Evolutionary conservation across 1,140 invertebrate species (phyloP), one percentile per base, ranked within the genome.

Genomic region (Heliothis subflexa): DNA sequence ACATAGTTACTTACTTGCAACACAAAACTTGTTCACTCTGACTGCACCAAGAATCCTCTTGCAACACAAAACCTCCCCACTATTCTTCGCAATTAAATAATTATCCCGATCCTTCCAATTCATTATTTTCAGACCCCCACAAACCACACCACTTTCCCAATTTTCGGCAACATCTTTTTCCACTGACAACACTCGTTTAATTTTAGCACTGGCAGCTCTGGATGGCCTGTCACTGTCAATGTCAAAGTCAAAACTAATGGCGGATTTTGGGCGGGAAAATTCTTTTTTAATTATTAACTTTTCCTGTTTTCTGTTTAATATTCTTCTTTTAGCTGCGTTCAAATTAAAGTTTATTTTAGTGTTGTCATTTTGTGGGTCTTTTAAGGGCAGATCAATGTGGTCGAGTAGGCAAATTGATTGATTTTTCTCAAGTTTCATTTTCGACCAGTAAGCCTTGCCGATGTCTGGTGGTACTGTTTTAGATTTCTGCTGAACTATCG

Each of bases 361-460:
- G 0, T 54, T 52, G 0, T 0, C 12, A 79, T 83, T 79, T 13
- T 78, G 59, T 28, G 52, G 49, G 21, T 81, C 45, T 66, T 71
- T 79, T 45, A 78, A 45, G 33, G 78, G 64, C 2, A 78, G 25
- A 49, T 86, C 82, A 21, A 90, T 79, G 71, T 88, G 78, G 3
- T 93, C 83, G 14, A 62, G 68, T 16, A 95, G 61, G 61, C 83
- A 59, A 3, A 94, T 86, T 0, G 81, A 87, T 82, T 94, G 91
- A 47, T 57, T 82, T 79, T 88, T 91, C 78, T 94, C 88, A 11
- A 95, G 71, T 77, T 85, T 90, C 50, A 91, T 82, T 86, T 90
- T 94, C 0, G 94, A 93, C 90, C 92, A 94, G 68, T 84, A 91
- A 0, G 93, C 88, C 84, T 92, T 92, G 1, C 92, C 93, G 0